Conservation (phyloP, 2,888 invertebrate genomes). For the Meiosimyza decipiens region DNA sequence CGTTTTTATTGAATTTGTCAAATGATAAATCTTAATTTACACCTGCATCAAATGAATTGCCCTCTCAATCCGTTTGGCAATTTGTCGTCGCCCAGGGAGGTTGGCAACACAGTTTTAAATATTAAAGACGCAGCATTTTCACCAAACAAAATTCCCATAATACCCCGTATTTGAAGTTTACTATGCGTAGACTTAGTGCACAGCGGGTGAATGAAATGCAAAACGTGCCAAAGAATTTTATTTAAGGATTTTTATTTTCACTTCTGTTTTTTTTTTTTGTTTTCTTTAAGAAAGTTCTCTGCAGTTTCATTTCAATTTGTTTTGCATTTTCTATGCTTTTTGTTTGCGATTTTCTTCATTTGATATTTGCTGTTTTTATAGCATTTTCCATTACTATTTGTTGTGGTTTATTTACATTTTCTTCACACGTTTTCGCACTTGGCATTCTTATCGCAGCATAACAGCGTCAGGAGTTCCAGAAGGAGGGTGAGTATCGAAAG, state of each 20-base stretch:
- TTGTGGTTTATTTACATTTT: conserved; percentile 33
- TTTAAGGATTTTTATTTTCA: conserved; percentile 41
- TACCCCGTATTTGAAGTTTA: conserved; percentile 20
- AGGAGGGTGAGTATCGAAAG: too few relatives aligned
- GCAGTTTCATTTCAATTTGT: conserved; percentile 41
- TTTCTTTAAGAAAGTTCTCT: conserved; percentile 17
- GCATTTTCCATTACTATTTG: conserved; percentile 31
- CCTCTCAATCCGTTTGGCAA: conserved; percentile 23
- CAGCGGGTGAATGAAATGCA: conserved; percentile 27
- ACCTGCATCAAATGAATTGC: conserved; percentile 48
- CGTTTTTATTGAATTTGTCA: conserved; percentile 57
- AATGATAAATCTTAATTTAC: conserved; percentile 61
- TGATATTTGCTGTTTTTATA: conserved; percentile 31
- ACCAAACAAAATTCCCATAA: conserved; percentile 34
- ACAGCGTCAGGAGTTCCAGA: too few relatives aligned
- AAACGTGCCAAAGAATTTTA: conserved; percentile 41
- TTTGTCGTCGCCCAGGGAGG: conserved; percentile 36
- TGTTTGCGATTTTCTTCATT: background rate
- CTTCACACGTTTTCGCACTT: conserved; percentile 32
- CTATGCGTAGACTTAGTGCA: background rate
- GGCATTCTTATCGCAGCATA: conserved; percentile 11
- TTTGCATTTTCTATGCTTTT: conserved; percentile 26
- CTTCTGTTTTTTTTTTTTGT: background rate
- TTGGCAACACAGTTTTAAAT: conserved; percentile 34
- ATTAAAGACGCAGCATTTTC: background rate